These are phyloP conservation scores for Mylabris sibirica DNA, from an alignment of 2,888 invertebrate species.

Conservation along the genomic window DNA sequence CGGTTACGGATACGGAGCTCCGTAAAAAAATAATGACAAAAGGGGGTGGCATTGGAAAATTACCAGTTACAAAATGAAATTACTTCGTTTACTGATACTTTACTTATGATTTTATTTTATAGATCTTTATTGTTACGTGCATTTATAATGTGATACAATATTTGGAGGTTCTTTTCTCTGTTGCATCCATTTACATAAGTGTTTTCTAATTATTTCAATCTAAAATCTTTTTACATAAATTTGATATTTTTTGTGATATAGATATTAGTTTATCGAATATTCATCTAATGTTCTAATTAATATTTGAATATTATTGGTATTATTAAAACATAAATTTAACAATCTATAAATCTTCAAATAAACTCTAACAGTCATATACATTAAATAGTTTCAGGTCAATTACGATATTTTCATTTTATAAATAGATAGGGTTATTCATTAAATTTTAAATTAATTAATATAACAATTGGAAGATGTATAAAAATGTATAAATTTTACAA, in stretches of 20 bases:
- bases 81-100: no score
- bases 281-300: neutral
- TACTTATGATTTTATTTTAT: no score
- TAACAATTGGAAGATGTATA: slow-evolving; percentile 13
- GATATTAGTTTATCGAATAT: neutral
- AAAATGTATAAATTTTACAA: slow-evolving; percentile 20
- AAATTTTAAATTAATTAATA: neutral
- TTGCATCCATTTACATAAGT: no score
- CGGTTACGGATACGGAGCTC: no score
- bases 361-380: slow-evolving; percentile 63
- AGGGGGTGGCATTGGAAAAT: no score
- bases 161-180: no score
- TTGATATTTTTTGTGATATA: neutral
- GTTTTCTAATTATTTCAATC: neutral
- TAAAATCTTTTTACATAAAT: neutral
- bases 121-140: no score
- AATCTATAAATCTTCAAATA: slow-evolving; percentile 62
- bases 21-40: no score
- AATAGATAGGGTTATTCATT: neutral
- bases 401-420: slow-evolving; percentile 14
- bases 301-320: neutral
- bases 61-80: no score
- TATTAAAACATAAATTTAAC: neutral
- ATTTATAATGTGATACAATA: no score
- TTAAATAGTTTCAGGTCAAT: slow-evolving; percentile 10